A percentile compares a stretch with the other conserved stretches of the same genome.
Evolutionary conservation across 2,113 vertebrate genomes (phyloP).

Genomic region (Takifugu flavidus): DNA sequence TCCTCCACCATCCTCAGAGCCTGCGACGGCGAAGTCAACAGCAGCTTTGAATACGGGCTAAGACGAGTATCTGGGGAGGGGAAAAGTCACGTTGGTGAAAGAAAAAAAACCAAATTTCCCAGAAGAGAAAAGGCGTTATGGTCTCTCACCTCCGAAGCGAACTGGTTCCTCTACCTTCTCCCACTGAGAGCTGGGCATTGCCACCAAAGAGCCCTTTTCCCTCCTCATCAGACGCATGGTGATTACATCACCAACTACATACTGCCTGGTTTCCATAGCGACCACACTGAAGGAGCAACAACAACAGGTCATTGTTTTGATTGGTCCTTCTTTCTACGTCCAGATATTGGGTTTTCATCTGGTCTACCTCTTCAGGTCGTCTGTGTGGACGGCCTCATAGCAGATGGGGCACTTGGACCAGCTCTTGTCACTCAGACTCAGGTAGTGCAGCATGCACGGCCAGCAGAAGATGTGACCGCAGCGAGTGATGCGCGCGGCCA

Average conservation of each 20-base stretch:
- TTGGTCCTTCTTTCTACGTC: neutral
- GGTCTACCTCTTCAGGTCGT: slow-evolving; percentile 90
- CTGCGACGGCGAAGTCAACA: slow-evolving; percentile 87
- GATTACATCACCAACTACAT: slow-evolving; percentile 86
- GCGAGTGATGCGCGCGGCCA: slow-evolving; percentile 93
- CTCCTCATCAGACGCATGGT: slow-evolving; percentile 96
- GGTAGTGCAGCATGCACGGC: slow-evolving; percentile 96
- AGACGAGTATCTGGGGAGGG: slow-evolving; percentile 60
- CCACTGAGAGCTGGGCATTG: slow-evolving; percentile 93
- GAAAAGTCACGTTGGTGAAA: neutral
- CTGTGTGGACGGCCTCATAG: slow-evolving; percentile 88
- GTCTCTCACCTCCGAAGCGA: slow-evolving; percentile 81
- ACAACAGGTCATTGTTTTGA: neutral
- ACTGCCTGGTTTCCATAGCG: slow-evolving; percentile 92
- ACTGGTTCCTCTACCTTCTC: slow-evolving; percentile 91
- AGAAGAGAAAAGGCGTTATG: neutral
- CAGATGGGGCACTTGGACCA: slow-evolving; percentile 99
- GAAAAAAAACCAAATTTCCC: neutral
- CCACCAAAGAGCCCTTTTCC: slow-evolving; percentile 90
- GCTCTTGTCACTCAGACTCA: slow-evolving; percentile 90
- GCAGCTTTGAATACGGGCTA: slow-evolving; percentile 91
- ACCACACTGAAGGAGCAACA: slow-evolving; percentile 78
- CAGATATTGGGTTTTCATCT: neutral
- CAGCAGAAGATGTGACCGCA: slow-evolving; percentile 99
- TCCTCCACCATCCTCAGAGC: slow-evolving; percentile 83